Percentiles rank a stretch among this genome's conserved stretches.
phyloP scores from a whole-genome alignment of 2,113 vertebrate species.

The Junco hyemalis region DNA sequence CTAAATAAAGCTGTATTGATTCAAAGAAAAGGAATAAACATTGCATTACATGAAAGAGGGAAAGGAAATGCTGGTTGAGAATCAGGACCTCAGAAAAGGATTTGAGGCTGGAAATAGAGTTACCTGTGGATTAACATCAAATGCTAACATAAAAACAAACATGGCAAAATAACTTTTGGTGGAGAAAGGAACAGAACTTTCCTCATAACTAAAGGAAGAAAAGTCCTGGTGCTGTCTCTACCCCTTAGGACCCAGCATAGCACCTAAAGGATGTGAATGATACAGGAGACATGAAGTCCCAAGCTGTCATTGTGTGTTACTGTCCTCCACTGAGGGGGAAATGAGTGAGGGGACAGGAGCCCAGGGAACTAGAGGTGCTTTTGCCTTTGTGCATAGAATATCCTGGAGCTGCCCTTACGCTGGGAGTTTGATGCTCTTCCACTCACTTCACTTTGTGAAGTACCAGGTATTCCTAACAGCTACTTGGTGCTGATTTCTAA shows the following conservation, averaged over 20 bases:
- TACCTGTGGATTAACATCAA: not conserved
- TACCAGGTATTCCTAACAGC: not conserved
- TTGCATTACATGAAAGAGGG: not conserved
- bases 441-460: not conserved
- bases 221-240: not conserved
- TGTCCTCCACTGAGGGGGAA: not conserved
- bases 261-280: not conserved
- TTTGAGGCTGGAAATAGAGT: not conserved
- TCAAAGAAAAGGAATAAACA: not conserved
- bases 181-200: not conserved
- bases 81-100: not conserved
- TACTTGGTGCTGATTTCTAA: not conserved
- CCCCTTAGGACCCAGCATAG: not conserved
- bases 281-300: not conserved
- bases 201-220: not conserved
- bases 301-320: not conserved
- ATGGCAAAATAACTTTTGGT: not conserved
- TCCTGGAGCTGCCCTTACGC: not conserved
- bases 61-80: not conserved
- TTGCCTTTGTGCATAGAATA: not conserved
- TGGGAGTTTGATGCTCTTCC: not conserved
- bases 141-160: not conserved
- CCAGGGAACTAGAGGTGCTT: not conserved
- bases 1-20: not conserved
- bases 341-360: not conserved